Evolutionary conservation across 2,797 vertebrate species (phyloP), one percentile per base, ranked within the genome.

Genomic region (Ptychobarbus kaznakovi): DNA sequence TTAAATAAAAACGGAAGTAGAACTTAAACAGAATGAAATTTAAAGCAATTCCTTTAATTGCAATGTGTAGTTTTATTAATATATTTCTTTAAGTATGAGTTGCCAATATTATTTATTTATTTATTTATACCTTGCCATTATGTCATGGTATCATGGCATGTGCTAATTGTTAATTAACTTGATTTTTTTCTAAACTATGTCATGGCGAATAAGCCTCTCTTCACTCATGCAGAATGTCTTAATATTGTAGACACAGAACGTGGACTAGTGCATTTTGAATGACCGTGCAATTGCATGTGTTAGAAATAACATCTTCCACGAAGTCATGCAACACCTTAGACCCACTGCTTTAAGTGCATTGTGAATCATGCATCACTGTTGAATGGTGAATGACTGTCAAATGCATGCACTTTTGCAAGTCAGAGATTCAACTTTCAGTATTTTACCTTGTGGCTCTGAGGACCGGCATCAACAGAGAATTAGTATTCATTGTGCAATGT

Each of bases 401-500:
- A 72, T 63, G 61, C 73, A 78, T 73, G n/a, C 42, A 1, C 53
- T 66, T 61, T 70, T 61, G 22, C 46, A 32, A 80, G 28, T 58
- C n/a, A 79, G 15, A 65, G 74, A 73, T 46, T 80, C 69, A 66
- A 81, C 49, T 80, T 53, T 68, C 38, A 13, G 16, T 61, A 25
- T 70, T 78, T 73, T 58, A 46, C 74, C 35, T 9, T 63, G 61
- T 81, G 79, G 51, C 63, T 66, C 46, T 32, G 58, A 58, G 51
- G 58, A 40, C 44, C 22, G 16, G 16, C 32, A 75, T 46, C 46
- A 77, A 78, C 49, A 78, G 61, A 68, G 32, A 51, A 83, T 83
- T 81, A 81, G 77, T 68, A 88, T 88, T 81, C 84, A 69, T 32
- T 76, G 77, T 72, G 69, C 78, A 84, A 80, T 63, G 58, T 80